Percentiles rank a stretch among this genome's conserved stretches.
phyloP scores from a whole-genome alignment of 2,113 vertebrate species.

The Melanocharis versteri region DNA sequence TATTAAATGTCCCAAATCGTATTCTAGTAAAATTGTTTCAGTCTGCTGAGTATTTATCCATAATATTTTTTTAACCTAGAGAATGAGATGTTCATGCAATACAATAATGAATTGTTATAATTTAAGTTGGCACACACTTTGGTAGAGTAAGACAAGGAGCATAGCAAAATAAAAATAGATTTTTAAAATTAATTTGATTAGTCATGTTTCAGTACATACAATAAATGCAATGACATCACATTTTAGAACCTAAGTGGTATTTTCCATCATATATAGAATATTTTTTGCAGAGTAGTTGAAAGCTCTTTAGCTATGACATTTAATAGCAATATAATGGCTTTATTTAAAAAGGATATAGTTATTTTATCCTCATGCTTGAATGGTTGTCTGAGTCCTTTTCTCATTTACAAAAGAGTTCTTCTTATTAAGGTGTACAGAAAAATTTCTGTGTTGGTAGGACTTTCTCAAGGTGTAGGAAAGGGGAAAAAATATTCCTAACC shows the following conservation, averaged over 20 bases:
- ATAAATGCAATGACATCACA: not conserved
- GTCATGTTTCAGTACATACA: not conserved
- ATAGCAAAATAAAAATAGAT: not conserved
- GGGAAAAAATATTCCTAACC: rapidly evolving
- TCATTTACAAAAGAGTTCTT: not conserved
- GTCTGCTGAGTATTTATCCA: not conserved
- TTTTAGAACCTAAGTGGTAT: not conserved
- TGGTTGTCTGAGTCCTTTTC: not conserved
- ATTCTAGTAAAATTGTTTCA: not conserved
- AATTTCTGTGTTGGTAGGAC: not conserved
- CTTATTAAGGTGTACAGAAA: not conserved
- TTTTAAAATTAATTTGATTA: not conserved
- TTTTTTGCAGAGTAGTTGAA: not conserved
- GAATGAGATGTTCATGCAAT: not conserved
- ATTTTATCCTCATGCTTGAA: not conserved
- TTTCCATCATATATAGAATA: not conserved
- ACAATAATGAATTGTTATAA: not conserved
- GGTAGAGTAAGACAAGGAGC: not conserved
- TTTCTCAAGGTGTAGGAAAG: not conserved
- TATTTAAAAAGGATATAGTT: not conserved
- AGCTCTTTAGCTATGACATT: not conserved
- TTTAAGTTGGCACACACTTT: not conserved
- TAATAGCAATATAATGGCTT: not conserved
- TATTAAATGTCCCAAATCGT: not conserved
- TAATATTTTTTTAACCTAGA: not conserved